Conservation (phyloP, 2,113 vertebrate species). For the Percopsis transmontana region DNA sequence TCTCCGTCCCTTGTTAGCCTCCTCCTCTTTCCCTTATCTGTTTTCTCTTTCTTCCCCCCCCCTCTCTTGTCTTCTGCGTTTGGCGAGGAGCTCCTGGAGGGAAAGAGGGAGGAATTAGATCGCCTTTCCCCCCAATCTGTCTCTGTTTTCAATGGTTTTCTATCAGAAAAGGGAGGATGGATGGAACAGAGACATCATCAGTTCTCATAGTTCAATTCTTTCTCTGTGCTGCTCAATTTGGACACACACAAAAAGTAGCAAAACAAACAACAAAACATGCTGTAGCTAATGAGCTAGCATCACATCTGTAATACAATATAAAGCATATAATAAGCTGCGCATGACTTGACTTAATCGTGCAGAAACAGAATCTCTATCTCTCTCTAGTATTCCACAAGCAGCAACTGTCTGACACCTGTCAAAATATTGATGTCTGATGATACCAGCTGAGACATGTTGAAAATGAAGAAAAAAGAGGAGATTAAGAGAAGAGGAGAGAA, state of each 20-base stretch:
- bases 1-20: constrained; percentile 4
- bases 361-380: no score
- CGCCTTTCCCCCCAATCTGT: constrained; percentile 10
- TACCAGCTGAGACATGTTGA: constrained; percentile 8
- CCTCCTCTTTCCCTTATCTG: background rate
- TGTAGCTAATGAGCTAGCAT: no score
- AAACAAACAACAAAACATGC: no score
- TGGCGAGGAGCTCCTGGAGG: background rate
- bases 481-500: background rate
- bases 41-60: background rate
- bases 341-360: no score
- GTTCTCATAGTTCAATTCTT: constrained; percentile 33
- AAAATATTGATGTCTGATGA: constrained; percentile 34
- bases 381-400: background rate
- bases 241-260: no score
- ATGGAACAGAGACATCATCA: constrained; percentile 46
- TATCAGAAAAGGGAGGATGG: constrained; percentile 45
- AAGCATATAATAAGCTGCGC: no score
- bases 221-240: background rate
- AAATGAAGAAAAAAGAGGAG: background rate
- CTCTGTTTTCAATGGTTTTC: constrained; percentile 13
- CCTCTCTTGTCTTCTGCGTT: background rate
- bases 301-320: no score
- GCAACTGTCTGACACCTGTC: constrained; percentile 46
- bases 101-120: constrained; percentile 46